Conservation (phyloP, 2,888 invertebrate genomes). For the Thera britannica region DNA sequence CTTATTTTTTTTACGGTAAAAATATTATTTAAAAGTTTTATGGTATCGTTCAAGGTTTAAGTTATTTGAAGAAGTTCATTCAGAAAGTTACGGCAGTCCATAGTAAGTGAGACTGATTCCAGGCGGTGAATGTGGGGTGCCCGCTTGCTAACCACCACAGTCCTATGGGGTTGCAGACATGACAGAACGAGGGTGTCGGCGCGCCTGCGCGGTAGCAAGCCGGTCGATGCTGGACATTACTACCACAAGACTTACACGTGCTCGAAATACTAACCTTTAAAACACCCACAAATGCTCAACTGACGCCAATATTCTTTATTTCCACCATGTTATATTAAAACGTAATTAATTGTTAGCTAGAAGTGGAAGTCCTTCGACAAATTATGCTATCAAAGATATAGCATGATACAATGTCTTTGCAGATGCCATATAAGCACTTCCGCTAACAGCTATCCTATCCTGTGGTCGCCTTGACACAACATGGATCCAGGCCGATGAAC, state of each 20-base stretch:
- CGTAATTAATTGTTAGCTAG: too few species aligned
- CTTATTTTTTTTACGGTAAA: too few species aligned
- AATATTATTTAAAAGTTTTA: too few species aligned
- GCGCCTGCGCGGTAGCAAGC: constrained; percentile 68
- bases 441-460: constrained; percentile 53
- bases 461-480: constrained; percentile 59
- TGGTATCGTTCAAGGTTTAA: neutral
- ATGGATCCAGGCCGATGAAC: constrained; percentile 75
- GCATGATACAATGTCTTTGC: constrained; percentile 14
- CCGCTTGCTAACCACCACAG: constrained; percentile 41
- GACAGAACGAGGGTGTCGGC: constrained; percentile 57
- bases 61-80: constrained; percentile 3
- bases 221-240: constrained; percentile 68
- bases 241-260: constrained; percentile 74
- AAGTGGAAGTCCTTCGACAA: neutral
- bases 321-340: neutral
- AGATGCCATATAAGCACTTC: constrained; percentile 55
- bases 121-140: constrained; percentile 47
- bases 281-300: neutral
- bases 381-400: constrained; percentile 4
- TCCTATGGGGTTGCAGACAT: constrained; percentile 54
- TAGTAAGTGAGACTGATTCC: neutral
- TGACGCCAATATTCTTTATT: neutral
- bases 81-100: constrained; percentile 22
- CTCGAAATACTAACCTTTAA: constrained; percentile 37